Conservation (phyloP, 2,113 vertebrate species). For the Sceloporus undulatus region DNA sequence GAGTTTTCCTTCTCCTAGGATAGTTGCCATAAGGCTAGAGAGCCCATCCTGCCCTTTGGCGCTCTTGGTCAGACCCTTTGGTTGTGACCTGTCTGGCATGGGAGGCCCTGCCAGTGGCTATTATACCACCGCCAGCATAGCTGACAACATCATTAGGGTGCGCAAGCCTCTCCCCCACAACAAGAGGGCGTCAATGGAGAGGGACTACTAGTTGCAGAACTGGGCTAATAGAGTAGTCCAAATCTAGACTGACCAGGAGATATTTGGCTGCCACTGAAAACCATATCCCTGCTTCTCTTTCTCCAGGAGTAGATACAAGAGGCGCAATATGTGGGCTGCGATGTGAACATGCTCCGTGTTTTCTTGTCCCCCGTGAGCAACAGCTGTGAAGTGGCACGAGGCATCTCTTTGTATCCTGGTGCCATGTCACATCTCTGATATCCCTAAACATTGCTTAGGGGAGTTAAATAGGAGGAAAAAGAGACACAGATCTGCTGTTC, state of each 20-base stretch:
- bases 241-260: neutral
- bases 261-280: neutral
- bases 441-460: neutral
- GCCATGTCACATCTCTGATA: neutral
- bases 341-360: neutral
- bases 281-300: neutral
- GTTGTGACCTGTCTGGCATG: too few relatives aligned
- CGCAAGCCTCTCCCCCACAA: too few relatives aligned
- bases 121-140: too few relatives aligned
- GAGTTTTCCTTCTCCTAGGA: too few relatives aligned
- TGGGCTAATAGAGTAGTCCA: neutral
- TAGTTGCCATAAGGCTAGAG: too few relatives aligned
- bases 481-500: neutral
- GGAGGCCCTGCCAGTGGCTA: too few relatives aligned
- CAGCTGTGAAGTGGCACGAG: neutral
- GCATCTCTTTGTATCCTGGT: neutral
- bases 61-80: too few relatives aligned
- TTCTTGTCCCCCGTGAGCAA: neutral
- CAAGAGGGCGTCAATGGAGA: too few relatives aligned
- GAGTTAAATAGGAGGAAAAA: too few relatives aligned
- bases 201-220: neutral
- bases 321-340: too few relatives aligned
- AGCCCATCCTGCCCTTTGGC: too few relatives aligned
- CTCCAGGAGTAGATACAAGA: neutral
- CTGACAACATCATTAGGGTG: too few relatives aligned